Evolutionary conservation across 2,797 vertebrate species (phyloP), one percentile per base, ranked within the genome.

Genomic region (Xenentodon cancila): DNA sequence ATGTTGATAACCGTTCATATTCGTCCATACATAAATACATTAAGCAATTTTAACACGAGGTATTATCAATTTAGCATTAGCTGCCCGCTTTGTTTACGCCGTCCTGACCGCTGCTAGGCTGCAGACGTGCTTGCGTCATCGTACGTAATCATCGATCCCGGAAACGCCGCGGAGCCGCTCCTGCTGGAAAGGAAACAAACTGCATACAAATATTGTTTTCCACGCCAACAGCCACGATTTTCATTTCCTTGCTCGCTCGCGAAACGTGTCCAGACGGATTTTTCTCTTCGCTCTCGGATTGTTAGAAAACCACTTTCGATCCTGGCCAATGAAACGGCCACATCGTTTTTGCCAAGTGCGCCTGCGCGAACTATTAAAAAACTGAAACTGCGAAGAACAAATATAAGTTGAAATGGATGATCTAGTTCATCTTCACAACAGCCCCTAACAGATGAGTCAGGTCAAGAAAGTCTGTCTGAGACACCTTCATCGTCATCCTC

Each of bases 31-130:
- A 6, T 13, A 9, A 7, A 19, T 1, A 30, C 6, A 17, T 16
- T 17, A 0, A 1, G 17, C 18, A 3, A 50, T 53, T 64, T 16
- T 55, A 34, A 53, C 48, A 9, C 27, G 19, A 58, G 40, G 47
- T 34, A 4, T 20, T 22, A 48, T 68, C 53, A 45, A 21, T 9
- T 69, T 60, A 22, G 59, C 68, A 48, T 59, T 84, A 71, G 77
- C 60, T 1, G 44, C 1, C 48, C 4, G 67, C 64, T 88, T 88
- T 89, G 88, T 89, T 91, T 91, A 90, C 79, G 82, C 51, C 57
- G 78, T 75, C 58, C 73, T 53, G 44, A 49, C 80, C 27, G 89
- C 89, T 89, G 89, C 89, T 91, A 91, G 87, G 88, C 71, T 88
- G 84, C 87, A 13, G 52, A 27, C 87, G 80, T 72, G 53, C 3